A percentile compares a stretch with the other conserved stretches of the same genome.
phyloP scores from a whole-genome alignment of 2,888 invertebrate species.

The Abrostola triplasia region DNA sequence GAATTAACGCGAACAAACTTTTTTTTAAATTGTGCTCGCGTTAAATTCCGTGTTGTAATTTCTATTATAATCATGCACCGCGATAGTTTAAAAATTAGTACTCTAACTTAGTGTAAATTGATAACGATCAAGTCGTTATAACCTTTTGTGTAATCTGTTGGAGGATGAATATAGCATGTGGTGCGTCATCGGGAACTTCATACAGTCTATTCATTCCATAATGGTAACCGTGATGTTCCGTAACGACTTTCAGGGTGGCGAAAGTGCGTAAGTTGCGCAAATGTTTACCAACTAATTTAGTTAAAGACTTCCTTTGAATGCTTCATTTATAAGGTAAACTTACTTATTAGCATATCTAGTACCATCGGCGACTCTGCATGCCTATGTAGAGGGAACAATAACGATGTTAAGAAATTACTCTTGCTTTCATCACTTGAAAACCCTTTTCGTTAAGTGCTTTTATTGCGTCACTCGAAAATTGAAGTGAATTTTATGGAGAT shows the following conservation, averaged over 20 bases:
- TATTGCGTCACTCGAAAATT: conserved; percentile 43
- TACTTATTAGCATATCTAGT: conserved; percentile 64
- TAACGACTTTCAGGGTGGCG: conserved; percentile 50
- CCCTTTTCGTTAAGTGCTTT: conserved; percentile 51
- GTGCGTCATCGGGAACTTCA: conserved; percentile 49
- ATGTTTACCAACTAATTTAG: conserved; percentile 54
- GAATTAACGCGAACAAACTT: no score
- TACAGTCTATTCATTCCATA: conserved; percentile 44
- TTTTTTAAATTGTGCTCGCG: no score
- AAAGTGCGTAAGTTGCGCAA: conserved; percentile 61
- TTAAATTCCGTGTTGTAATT: conserved; percentile 26
- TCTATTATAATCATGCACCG: no score
- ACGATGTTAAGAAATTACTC: conserved; percentile 59
- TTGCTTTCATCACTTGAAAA: conserved; percentile 49
- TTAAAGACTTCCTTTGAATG: conserved; percentile 50
- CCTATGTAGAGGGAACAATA: conserved; percentile 60
- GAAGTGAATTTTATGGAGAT: conserved; percentile 41
- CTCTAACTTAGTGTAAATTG: conserved; percentile 36
- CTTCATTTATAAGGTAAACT: conserved; percentile 57
- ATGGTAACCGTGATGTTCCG: no score
- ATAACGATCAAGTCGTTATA: conserved; percentile 46
- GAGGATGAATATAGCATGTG: conserved; percentile 47
- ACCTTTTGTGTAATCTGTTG: conserved; percentile 44
- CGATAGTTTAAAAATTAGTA: no score
- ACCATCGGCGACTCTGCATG: conserved; percentile 54